A percentile compares a stretch with the other conserved stretches of the same genome.
These are phyloP conservation scores for Tenualosa thibaudeaui DNA, from an alignment of 2,797 vertebrate species.

Conservation along the genomic window DNA sequence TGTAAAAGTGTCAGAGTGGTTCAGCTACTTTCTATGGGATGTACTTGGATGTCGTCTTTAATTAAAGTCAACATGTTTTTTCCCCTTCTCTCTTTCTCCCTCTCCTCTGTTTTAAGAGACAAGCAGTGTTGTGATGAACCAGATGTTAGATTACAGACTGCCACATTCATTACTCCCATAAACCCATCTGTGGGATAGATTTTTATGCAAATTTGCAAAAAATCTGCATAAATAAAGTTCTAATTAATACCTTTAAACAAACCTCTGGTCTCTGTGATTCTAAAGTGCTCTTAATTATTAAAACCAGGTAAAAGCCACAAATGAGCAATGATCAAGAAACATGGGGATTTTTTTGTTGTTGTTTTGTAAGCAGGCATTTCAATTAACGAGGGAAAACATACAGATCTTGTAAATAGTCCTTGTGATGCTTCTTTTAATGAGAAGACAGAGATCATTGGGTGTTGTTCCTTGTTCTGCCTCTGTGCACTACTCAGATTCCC, in stretches of 20 bases:
- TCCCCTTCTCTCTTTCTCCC: conserved; percentile 2
- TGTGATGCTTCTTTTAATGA: conserved; percentile 7
- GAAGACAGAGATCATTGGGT: background rate
- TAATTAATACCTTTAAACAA: conserved; percentile 82
- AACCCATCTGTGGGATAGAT: conserved; percentile 84
- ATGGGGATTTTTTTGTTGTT: conserved; percentile 44
- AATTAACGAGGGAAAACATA: conserved; percentile 12
- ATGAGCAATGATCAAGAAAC: conserved; percentile 58
- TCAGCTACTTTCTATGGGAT: conserved; percentile 63
- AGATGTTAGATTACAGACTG: conserved; percentile 82
- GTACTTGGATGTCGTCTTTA: conserved; percentile 65
- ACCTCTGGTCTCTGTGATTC: conserved; percentile 74
- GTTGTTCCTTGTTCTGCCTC: background rate
- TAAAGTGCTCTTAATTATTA: conserved; percentile 75
- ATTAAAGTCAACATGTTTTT: conserved; percentile 60
- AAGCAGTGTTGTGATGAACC: conserved; percentile 79
- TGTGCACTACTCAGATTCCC: background rate
- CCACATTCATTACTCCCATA: conserved; percentile 82
- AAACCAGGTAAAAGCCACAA: conserved; percentile 70
- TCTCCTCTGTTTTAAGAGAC: conserved; percentile 54
- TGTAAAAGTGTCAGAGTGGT: conserved; percentile 15
- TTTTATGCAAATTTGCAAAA: conserved; percentile 80
- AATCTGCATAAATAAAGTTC: conserved; percentile 85
- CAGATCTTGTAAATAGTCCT: background rate
- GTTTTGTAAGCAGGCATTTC: conserved; percentile 46